Evolutionary conservation across 2,888 invertebrate species (phyloP), one percentile per base, ranked within the genome.

Genomic region (Drosophila conformis): DNA sequence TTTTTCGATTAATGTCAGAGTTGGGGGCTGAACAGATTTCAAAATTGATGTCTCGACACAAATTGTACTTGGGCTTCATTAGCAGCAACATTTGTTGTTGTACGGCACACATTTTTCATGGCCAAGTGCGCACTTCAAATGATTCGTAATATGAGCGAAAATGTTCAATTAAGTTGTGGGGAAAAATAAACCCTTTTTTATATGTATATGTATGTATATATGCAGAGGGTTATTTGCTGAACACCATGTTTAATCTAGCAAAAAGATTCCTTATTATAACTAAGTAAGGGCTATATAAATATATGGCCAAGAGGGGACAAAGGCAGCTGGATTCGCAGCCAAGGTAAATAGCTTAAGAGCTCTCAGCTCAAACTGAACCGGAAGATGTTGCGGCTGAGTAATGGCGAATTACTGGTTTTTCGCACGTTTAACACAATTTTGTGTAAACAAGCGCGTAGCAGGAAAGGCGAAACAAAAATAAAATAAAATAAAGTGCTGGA

Each of bases 391-490:
- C 31, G 65, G 63, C 77, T 87, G 73, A 73, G 88, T 85, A 87
- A 84, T 78, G 86, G 88, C 78, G 70, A 88, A 90, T 90, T 75
- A 87, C 90, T 77, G 75, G 72, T 69, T 83, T 82, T 76, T 86
- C 84, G 82, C 90, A 86, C 88, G 79, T 85, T 90, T 87, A 90
- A 87, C 89, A 69, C 82, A 89, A 89, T 87, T 89, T 90, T 61
- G 71, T 73, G 76, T 82, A 79, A 82, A 85, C 76, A 82, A 82
- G 82, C 71, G 60, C 60, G 62, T 72, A 49, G 57, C 53, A 52
- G 63, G 42, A 36, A 31, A 58, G 38, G 54, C 11, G 36, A 36
- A 60, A 73, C 53, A 58, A 57, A 61, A 61, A 31, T 40, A 46
- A n/a, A 33, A 31, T 13, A 38, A 54, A 21, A 60, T 38, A 29